Base-by-base conservation (phyloP, 2,888 invertebrate genomes). In the Protophormia terraenovae region DNA sequence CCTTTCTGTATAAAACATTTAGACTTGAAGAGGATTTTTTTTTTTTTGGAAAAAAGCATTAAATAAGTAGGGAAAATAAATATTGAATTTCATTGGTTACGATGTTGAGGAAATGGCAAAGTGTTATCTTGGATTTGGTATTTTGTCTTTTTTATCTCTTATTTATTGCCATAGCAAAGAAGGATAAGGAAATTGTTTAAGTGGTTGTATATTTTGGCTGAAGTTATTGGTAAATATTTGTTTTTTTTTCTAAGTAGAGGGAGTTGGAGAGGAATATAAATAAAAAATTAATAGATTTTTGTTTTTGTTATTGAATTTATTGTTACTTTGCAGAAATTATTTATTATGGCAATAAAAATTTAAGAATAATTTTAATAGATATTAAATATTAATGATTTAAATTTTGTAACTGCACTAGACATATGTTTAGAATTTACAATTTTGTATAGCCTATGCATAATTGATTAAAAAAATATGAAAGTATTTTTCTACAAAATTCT, bases 181-280 rank as follows among this genome's bases (percentile, higher is more conserved):
- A 47, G 71, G 73, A 62, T 77, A 81, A 72, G 81, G 72, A 73
- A 73, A 77, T 84, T 81, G 45, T 62, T 77, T 77, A 84, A 84
- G 81, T 81, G 77, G 67, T 80, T 81, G 75, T 53, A 32, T 67
- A 38, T 47, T 35, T 72, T 22, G 8, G 29, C 14, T 73, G 16
- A 8, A 60, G 66, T 41, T 55, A 41, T 72, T 16, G 35, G 22
- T 32, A 64, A 72, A 64, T 66, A 58, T 47, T 32, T 22, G 14
- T 62, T 24, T 41, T 6, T 10, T 32, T 22, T 8, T n/a, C n/a
- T n/a, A n/a, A n/a, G n/a, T n/a, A n/a, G 1, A 22, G 7, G 19
- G 14, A 29, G 35, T n/a, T n/a, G n/a, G n/a, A n/a, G 0, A 4
- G 8, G 4, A 6, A 45, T n/a, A 47, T 1, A 47, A 47, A 47